Conservation (phyloP, 2,888 invertebrate genomes). For the Synanthedon formicaeformis region DNA sequence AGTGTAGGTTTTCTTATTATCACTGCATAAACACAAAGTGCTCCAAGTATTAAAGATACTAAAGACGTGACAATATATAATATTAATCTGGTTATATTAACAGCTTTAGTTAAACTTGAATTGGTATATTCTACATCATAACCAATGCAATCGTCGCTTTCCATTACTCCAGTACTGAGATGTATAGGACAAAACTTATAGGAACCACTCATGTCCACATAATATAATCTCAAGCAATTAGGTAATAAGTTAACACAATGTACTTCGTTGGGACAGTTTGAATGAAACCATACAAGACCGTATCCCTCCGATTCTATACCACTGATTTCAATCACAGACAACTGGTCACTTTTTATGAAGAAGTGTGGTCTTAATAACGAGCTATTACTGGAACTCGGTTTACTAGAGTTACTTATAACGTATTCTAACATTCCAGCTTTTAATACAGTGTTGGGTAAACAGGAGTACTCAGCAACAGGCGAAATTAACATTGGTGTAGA, state of each 20-base stretch:
- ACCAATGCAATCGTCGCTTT: constrained; percentile 25
- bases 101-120: constrained; percentile 1
- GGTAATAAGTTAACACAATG: constrained; percentile 43
- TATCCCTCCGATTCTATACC: constrained; percentile 14
- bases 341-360: constrained; percentile 19
- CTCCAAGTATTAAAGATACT: constrained; percentile 46
- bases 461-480: background rate
- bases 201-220: constrained; percentile 18
- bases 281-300: constrained; percentile 49
- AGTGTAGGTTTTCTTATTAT: constrained; percentile 69
- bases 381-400: background rate
- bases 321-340: constrained; percentile 37
- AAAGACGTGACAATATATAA: constrained; percentile 21
- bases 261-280: constrained; percentile 34
- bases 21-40: constrained; percentile 57
- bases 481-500: background rate
- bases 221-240: constrained; percentile 31
- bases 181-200: constrained; percentile 46
- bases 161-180: constrained; percentile 18
- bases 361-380: constrained; percentile 22
- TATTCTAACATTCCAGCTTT: background rate
- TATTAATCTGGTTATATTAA: constrained; percentile 15
- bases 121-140: constrained; percentile 12
- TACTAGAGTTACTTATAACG: background rate
- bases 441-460: background rate